These are phyloP conservation scores for Syncerus caffer DNA, from an alignment of 2,797 vertebrate genomes.

Conservation along the genomic window DNA sequence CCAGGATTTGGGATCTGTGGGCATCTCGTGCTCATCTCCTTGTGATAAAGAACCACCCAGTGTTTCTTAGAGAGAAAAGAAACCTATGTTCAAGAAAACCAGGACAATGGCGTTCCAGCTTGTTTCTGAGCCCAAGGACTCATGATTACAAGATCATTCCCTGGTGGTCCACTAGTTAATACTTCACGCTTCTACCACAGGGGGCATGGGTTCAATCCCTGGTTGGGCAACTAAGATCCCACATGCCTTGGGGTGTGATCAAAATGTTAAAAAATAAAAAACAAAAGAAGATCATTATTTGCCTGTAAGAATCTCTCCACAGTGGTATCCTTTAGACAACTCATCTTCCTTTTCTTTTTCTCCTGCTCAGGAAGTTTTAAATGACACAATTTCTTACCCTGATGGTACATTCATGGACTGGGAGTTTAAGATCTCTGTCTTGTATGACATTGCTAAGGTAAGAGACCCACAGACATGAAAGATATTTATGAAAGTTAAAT, in stretches of 20 bases:
- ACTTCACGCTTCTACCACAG: neutral
- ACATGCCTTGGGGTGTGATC: neutral
- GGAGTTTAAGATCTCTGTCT: constrained; percentile 97
- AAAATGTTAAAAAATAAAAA: neutral
- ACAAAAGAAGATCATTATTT: neutral
- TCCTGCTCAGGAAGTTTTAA: constrained; percentile 89
- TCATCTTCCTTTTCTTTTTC: constrained; percentile 34
- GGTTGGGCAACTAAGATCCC: neutral
- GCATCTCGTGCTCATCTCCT: neutral
- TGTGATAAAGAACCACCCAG: neutral
- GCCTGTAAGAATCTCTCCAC: neutral
- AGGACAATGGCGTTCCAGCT: neutral
- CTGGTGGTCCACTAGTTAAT: neutral
- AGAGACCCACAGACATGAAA: constrained; percentile 58
- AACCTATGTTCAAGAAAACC: neutral
- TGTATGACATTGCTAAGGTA: constrained; percentile 98
- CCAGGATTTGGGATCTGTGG: neutral
- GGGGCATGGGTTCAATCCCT: neutral
- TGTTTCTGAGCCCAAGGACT: neutral
- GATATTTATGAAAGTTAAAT: neutral
- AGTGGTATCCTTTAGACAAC: neutral
- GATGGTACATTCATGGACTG: constrained; percentile 96
- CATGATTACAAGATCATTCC: neutral
- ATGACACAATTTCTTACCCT: constrained; percentile 95
- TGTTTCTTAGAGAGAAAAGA: neutral